Evolutionary conservation across 2,797 vertebrate genomes (phyloP), one percentile per base, ranked within the genome.

Genomic region (Cebuella pygmaea): DNA sequence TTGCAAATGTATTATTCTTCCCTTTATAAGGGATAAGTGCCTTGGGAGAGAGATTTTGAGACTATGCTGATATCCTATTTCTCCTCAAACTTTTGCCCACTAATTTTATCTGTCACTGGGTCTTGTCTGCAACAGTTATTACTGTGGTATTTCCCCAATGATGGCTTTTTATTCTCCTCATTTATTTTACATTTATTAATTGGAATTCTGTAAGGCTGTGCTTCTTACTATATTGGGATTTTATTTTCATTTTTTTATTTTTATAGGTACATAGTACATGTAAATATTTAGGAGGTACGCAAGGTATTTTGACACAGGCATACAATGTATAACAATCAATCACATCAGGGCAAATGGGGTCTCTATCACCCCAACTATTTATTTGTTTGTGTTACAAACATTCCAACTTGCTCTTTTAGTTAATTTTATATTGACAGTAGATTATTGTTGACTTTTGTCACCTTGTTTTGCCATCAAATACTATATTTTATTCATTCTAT

Each of bases 101-200:
- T 50, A 79, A 80, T 87, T 87, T 86, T 90, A 46, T 64, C n/a
- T 22, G 52, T 91, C 41, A 92, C 26, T n/a, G 22, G 20, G 39
- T 70, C 26, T 85, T 90, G 24, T n/a, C 61, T 90, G 46, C 26
- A 57, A 76, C 17, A 76, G 13, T 80, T 93, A 88, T 48, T 67
- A 57, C 8, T 46, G 13, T 88, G 70, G 46, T 55, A 87, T 87
- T 94, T 88, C 72, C 30, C 79, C 78, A 74, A 15, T 39, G 50
- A 27, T 48, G 30, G 19, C 15, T 92, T 86, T 85, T n/a, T 72
- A 61, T 50, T 92, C 70, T 19, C 50, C 24, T 72, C 50, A 46
- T 64, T 84, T 76, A 39, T 79, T 75, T 85, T 83, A 5, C 24
- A 82, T 92, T 94, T 88, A 81, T 70, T 89, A 46, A 96, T 17